phyloP scores from a whole-genome alignment of 92 coral and sea anemone species.

The Palythoa grandis region DNA sequence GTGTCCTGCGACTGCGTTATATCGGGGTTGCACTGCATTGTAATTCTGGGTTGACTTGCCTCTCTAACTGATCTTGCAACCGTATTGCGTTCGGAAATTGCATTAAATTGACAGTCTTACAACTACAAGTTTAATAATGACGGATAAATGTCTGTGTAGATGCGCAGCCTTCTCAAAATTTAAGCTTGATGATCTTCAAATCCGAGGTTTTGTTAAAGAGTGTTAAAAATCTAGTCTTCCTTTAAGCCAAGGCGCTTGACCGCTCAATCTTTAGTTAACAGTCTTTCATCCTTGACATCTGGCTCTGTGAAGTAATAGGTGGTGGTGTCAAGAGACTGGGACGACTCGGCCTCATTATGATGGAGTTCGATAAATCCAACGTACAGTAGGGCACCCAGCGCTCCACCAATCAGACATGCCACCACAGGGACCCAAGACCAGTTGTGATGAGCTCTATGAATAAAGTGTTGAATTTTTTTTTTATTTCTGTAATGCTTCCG shows the following conservation, averaged over 20 bases:
- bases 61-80: too few relatives aligned
- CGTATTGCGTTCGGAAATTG: too few relatives aligned
- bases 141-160: too few relatives aligned
- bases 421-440: constrained; percentile 47
- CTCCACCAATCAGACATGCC: constrained; percentile 11
- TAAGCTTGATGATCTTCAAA: not conserved
- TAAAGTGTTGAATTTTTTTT: not conserved
- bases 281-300: constrained; percentile 14
- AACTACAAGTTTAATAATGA: too few relatives aligned
- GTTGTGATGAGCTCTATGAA: constrained; percentile 4
- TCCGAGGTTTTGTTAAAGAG: not conserved
- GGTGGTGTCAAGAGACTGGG: constrained; percentile 22
- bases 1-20: too few relatives aligned
- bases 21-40: too few relatives aligned
- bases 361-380: constrained; percentile 21
- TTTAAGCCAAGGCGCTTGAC: not conserved
- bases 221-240: not conserved
- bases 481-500: too few relatives aligned
- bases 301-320: constrained; percentile 24
- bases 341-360: constrained; percentile 18
- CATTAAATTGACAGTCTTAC: too few relatives aligned
- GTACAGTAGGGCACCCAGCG: constrained; percentile 36
- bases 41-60: too few relatives aligned
- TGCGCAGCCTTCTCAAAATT: not conserved
- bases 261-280: constrained; percentile 2